Percentiles rank a stretch among this genome's conserved stretches.
Conservation (phyloP, 2,113 vertebrate genomes). For the Myrmophylax atrothorax region DNA sequence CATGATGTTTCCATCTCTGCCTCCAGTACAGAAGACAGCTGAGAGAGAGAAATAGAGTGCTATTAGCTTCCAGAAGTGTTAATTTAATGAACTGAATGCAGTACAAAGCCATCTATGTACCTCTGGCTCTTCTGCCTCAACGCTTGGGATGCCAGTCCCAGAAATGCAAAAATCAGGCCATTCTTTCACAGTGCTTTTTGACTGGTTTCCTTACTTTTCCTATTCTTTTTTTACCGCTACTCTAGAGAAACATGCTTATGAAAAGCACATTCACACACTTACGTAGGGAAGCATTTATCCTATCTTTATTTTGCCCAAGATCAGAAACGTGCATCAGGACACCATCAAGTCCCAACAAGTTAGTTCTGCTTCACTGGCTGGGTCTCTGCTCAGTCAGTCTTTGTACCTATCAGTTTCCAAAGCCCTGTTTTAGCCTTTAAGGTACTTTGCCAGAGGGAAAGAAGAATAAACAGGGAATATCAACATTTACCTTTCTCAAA, state of each 20-base stretch:
- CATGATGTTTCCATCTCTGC: slow-evolving; percentile 97
- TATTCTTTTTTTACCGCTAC: not conserved
- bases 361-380: not conserved
- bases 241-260: not conserved
- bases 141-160: not conserved
- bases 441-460: not conserved
- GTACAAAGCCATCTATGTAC: not conserved
- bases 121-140: not conserved
- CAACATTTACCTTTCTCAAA: slow-evolving; percentile 86
- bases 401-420: not conserved
- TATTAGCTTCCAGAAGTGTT: not conserved
- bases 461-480: not conserved
- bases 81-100: not conserved
- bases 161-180: not conserved
- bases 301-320: not conserved
- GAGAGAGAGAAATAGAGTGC: not conserved
- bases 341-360: not conserved
- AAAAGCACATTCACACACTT: not conserved
- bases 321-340: not conserved
- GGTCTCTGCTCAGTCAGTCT: not conserved
- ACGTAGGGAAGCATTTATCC: not conserved
- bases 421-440: not conserved
- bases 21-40: slow-evolving; percentile 96
- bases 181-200: not conserved
- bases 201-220: not conserved